Base-by-base conservation (phyloP, 2,888 invertebrate species). In the Isoperla grammatica region DNA sequence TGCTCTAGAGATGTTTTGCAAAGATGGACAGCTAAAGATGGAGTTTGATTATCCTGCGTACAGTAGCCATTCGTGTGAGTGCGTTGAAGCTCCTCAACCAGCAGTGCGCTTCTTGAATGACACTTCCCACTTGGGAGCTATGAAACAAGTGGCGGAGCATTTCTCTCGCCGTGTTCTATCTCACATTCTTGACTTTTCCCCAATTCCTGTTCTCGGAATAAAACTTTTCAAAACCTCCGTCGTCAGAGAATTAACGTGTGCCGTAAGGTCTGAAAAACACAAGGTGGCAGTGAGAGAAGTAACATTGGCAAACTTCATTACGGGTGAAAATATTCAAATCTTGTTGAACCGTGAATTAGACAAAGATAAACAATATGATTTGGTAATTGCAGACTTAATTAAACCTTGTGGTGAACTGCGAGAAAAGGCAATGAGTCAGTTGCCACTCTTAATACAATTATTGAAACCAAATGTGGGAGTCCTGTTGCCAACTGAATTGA, bases 131-230 rank as follows among this genome's bases (percentile, higher is more conserved):
- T 29, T 45, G 73, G 74, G 56, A 72, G 76, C 50, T 73, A 75
- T 9, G 72, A 73, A 66, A 72, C 70, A 59, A 73, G 70, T 67
- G 69, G 75, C 68, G 77, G n/a, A 72, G 74, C 9, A 75, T 77
- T 65, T 72, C 76, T 50, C 67, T 70, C 23, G 72, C 75, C 17
- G 72, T 74, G 8, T 58, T 65, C 55, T 17, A 64, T 69, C 72
- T 61, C 67, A 68, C 67, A 63, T 85, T 62, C 72, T 83, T 49
- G 87, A 87, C 70, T 73, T 81, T 23, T 78, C 78, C 65, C 80
- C 81, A 5, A 83, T 86, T 69, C 86, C 87, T 1, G 65, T 84
- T 43, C 79, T 83, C 68, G 85, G 85, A 0, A 69, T 86, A 43
- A 71, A 78, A 57, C 72, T 84, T 70, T 72, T 83, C 17, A 79